These are phyloP conservation scores for Tachysurus fulvidraco DNA, from an alignment of 2,113 vertebrate species.

Conservation along the genomic window DNA sequence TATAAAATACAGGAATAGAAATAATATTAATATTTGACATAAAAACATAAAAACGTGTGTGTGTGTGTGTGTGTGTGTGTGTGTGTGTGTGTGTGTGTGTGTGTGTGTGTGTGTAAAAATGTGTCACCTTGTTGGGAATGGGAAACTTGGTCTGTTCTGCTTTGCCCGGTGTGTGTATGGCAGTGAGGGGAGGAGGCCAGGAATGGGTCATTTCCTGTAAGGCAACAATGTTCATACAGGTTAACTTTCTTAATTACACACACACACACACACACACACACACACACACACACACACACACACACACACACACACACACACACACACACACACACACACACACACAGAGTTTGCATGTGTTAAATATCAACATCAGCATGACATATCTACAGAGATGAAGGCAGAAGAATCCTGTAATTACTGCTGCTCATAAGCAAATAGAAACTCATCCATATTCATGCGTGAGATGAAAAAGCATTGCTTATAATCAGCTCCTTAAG, in stretches of 20 bases:
- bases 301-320: conserved; percentile 16
- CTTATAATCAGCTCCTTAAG: conserved; percentile 32
- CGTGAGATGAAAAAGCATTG: conserved; percentile 22
- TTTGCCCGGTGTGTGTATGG: conserved; percentile 82
- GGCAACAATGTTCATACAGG: conserved; percentile 33
- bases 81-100: conserved; percentile 5
- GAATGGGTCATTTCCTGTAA: conserved; percentile 92
- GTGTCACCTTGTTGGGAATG: conserved; percentile 82
- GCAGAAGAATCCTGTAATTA: conserved; percentile 38
- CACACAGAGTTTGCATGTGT: conserved; percentile 18
- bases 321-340: conserved; percentile 18
- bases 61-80: background rate
- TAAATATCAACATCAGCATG: conserved; percentile 33
- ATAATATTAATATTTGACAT: background rate
- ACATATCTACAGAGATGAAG: conserved; percentile 22
- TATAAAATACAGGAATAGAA: background rate
- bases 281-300: conserved; percentile 19
- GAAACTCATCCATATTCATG: conserved; percentile 42
- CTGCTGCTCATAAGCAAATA: conserved; percentile 35
- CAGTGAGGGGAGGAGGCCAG: conserved; percentile 91
- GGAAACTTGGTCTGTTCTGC: conserved; percentile 82
- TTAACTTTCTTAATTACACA: background rate
- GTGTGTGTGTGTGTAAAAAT: background rate
- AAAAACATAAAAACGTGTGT: background rate
- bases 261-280: conserved; percentile 13